phyloP scores from a whole-genome alignment of 2,113 vertebrate genomes.

The Elaphurus davidianus region DNA sequence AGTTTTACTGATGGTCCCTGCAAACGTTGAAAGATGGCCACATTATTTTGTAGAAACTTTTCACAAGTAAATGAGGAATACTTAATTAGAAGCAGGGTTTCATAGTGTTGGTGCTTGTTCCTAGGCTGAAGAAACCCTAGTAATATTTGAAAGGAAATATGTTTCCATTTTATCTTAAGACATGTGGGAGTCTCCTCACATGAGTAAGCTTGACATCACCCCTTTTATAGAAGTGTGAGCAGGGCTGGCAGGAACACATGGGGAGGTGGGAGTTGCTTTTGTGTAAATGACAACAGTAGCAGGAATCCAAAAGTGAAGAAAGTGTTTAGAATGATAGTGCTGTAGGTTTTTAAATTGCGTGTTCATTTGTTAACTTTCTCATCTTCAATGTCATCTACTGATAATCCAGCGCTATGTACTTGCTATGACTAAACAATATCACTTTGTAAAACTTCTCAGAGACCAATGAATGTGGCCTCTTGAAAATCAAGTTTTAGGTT shows the following conservation, averaged over 20 bases:
- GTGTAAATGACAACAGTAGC: neutral
- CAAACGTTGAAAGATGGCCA: neutral
- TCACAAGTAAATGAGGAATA: neutral
- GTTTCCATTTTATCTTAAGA: constrained; percentile 43
- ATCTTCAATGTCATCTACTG: neutral
- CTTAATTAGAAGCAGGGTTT: constrained; percentile 23
- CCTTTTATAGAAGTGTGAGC: neutral
- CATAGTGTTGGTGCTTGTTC: neutral
- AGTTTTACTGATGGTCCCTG: neutral
- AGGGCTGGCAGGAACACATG: neutral
- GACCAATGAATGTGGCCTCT: neutral
- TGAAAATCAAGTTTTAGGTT: neutral
- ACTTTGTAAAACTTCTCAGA: neutral
- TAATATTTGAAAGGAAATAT: constrained; percentile 27
- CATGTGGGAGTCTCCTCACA: neutral
- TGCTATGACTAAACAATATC: neutral
- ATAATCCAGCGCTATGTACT: neutral
- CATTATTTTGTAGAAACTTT: constrained; percentile 5
- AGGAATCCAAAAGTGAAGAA: neutral
- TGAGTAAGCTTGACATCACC: neutral
- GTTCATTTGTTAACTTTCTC: neutral
- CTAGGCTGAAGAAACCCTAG: neutral
- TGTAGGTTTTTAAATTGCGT: neutral
- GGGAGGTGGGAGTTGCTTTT: neutral
- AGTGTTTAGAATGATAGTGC: neutral